Conservation (phyloP, 2,797 vertebrate genomes). For the Spheniscus humboldti region DNA sequence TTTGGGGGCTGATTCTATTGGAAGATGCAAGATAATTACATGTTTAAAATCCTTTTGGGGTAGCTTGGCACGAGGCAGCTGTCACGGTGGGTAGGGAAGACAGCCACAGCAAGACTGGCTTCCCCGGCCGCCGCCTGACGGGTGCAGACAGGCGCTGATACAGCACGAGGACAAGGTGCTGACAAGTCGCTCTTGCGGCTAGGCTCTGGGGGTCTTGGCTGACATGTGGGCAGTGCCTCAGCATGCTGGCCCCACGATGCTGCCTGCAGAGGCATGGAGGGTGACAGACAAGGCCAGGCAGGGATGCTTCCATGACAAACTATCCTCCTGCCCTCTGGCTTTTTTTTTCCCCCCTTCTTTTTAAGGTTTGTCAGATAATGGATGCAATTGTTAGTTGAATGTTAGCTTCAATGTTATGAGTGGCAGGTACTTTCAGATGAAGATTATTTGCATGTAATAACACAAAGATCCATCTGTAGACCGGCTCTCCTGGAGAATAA, state of each 20-base stretch:
- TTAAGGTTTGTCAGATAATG: background rate
- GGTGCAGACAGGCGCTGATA: background rate
- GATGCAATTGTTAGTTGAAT: background rate
- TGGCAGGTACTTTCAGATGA: background rate
- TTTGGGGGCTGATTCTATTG: background rate
- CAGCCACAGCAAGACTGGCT: background rate
- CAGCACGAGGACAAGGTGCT: background rate
- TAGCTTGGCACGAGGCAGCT: background rate
- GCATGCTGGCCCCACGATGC: rapidly evolving
- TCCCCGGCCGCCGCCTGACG: background rate
- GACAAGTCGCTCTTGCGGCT: rapidly evolving
- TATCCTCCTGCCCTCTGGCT: background rate
- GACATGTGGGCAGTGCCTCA: rapidly evolving
- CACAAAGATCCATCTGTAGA: background rate
- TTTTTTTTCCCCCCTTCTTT: background rate
- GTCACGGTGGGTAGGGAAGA: background rate
- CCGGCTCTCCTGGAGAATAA: background rate
- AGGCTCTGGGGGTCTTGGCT: background rate
- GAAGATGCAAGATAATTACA: background rate
- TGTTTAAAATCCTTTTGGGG: background rate
- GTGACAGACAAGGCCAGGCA: background rate
- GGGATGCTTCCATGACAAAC: background rate
- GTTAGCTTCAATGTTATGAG: background rate
- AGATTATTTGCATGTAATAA: background rate
- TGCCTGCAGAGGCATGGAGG: background rate